These are phyloP conservation scores for Prionchulus punctatus DNA, from an alignment of 2,888 invertebrate genomes.

Conservation along the genomic window DNA sequence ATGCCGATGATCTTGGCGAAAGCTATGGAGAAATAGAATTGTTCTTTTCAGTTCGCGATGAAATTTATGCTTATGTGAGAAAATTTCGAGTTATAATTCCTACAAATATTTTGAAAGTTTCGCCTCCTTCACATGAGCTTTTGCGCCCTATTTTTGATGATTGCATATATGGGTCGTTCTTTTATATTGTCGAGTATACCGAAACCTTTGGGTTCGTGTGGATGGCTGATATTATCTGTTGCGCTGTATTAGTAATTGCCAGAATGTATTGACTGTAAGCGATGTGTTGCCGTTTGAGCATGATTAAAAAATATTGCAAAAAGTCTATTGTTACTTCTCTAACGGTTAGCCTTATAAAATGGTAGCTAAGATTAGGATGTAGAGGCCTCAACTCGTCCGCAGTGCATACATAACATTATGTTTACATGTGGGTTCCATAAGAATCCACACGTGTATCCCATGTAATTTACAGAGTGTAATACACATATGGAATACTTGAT, in stretches of 20 bases:
- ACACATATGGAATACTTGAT: no score
- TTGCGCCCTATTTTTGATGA: not conserved
- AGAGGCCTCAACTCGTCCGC: no score
- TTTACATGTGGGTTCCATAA: no score
- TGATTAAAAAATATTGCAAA: no score
- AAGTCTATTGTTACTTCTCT: no score
- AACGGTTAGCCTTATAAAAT: no score
- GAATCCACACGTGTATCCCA: no score
- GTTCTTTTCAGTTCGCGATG: not conserved
- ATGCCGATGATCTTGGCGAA: not conserved
- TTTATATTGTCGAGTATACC: not conserved
- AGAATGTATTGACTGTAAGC: not conserved
- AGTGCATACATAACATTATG: no score
- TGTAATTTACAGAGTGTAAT: no score
- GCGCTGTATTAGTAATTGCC: not conserved
- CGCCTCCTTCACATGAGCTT: not conserved
- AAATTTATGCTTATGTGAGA: not conserved
- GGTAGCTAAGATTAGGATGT: no score
- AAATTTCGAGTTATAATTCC: not conserved
- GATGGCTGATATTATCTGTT: not conserved
- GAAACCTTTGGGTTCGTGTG: not conserved
- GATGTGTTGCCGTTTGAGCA: not conserved
- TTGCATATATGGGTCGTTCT: not conserved
- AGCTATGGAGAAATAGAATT: not conserved
- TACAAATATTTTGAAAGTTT: not conserved